Evolutionary conservation across 2,113 vertebrate genomes (phyloP).

Genomic region (Toxostoma redivivum): DNA sequence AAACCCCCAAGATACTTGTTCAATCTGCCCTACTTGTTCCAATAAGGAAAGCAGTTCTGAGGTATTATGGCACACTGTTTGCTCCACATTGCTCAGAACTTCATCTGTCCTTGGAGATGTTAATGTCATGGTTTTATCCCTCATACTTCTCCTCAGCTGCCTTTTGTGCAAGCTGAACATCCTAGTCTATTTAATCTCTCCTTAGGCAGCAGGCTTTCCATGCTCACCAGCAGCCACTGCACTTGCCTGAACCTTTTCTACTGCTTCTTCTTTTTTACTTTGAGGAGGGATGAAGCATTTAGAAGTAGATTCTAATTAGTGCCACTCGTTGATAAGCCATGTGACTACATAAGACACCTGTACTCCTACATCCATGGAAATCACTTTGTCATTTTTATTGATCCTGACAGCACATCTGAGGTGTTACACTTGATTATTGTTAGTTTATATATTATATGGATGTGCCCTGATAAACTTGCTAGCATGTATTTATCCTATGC

Average conservation of each 20-base stretch:
- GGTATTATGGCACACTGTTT: neutral
- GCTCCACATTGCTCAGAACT: neutral
- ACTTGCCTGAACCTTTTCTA: neutral
- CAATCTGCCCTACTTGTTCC: neutral
- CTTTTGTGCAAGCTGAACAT: neutral
- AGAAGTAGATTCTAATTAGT: neutral
- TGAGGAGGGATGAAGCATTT: neutral
- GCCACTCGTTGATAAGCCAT: neutral
- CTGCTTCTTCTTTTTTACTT: neutral
- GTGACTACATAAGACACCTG: neutral
- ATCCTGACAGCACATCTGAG: neutral
- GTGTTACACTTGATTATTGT: neutral
- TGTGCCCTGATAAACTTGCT: neutral
- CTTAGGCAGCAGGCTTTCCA: neutral
- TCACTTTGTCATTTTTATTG: neutral
- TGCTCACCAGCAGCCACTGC: neutral
- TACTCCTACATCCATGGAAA: fast-evolving
- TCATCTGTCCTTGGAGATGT: neutral
- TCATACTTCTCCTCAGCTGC: neutral
- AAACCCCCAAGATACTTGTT: neutral
- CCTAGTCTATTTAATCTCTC: neutral
- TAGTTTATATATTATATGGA: neutral
- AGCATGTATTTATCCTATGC: neutral
- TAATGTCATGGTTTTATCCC: neutral
- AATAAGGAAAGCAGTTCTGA: neutral